Conservation (phyloP, 2,113 vertebrate species). For the Nycticryphes semicollaris region DNA sequence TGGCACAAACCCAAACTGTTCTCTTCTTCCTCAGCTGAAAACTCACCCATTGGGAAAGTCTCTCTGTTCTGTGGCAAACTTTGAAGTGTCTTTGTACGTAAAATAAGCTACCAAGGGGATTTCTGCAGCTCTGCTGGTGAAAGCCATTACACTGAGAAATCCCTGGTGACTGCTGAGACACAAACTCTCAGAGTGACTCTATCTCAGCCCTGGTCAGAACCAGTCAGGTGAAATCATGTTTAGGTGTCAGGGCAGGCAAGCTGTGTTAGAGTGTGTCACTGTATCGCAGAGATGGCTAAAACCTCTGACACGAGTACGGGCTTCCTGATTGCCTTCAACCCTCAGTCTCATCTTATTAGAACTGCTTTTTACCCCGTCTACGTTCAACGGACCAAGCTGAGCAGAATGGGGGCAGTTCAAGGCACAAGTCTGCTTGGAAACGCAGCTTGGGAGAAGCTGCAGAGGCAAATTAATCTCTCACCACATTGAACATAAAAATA, state of each 20-base stretch:
- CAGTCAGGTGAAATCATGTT: neutral
- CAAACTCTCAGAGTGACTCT: neutral
- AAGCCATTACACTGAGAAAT: neutral
- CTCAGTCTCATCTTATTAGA: neutral
- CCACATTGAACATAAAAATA: neutral
- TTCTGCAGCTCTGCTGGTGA: neutral
- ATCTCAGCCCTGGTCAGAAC: neutral
- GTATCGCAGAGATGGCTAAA: neutral
- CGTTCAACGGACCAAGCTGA: neutral
- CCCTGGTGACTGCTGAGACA: neutral
- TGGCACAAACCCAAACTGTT: neutral
- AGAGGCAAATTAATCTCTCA: neutral
- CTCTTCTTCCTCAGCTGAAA: neutral
- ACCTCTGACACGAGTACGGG: neutral
- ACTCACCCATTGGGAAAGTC: neutral
- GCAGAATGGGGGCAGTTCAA: slow-evolving; percentile 8
- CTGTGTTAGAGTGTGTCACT: neutral
- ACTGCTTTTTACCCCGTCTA: neutral
- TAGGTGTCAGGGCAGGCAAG: neutral
- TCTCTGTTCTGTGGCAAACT: neutral
- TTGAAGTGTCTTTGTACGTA: neutral
- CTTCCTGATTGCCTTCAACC: neutral
- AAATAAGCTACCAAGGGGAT: neutral
- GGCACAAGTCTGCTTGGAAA: neutral
- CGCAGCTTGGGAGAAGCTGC: neutral